Conservation (phyloP, 2,888 invertebrate genomes). For the Bembecia ichneumoniformis region DNA sequence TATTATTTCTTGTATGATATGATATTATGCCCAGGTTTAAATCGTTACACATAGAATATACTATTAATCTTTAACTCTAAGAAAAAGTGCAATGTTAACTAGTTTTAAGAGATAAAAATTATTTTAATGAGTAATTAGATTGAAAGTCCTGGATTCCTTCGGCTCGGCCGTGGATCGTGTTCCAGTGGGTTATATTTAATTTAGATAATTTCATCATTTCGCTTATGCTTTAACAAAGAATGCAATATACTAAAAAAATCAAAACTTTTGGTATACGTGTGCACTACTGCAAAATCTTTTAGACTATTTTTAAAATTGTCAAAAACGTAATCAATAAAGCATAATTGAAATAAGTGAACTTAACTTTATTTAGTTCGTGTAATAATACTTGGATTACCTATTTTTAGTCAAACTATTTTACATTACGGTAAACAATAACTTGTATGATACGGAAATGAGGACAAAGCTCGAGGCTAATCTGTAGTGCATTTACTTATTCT, state of each 20-base stretch:
- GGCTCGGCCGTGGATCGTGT: not conserved
- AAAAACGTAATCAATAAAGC: conserved; percentile 9
- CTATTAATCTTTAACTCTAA: conserved; percentile 26
- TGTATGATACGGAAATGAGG: conserved; percentile 21
- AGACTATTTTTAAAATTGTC: no score
- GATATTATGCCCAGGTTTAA: conserved; percentile 12
- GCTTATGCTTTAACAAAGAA: conserved; percentile 16
- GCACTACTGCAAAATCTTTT: no score
- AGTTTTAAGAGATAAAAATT: conserved; percentile 63
- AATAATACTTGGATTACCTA: conserved; percentile 64
- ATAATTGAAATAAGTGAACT: conserved; percentile 18
- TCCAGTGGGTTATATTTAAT: not conserved
- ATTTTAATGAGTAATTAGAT: conserved; percentile 53
- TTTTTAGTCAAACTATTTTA: conserved; percentile 50
- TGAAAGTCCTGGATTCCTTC: conserved; percentile 37
- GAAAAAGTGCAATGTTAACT: conserved; percentile 74
- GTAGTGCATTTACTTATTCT: not conserved
- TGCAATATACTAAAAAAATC: no score
- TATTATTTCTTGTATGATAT: no score
- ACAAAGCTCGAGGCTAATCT: conserved; percentile 63
- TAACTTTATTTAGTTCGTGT: conserved; percentile 20
- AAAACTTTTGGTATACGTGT: no score
- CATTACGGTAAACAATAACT: not conserved
- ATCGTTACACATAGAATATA: conserved; percentile 2
- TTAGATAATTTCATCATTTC: conserved; percentile 13